Percentiles rank a stretch among this genome's conserved stretches.
phyloP scores from a whole-genome alignment of 2,888 invertebrate genomes.

The Agonum fuliginosum region DNA sequence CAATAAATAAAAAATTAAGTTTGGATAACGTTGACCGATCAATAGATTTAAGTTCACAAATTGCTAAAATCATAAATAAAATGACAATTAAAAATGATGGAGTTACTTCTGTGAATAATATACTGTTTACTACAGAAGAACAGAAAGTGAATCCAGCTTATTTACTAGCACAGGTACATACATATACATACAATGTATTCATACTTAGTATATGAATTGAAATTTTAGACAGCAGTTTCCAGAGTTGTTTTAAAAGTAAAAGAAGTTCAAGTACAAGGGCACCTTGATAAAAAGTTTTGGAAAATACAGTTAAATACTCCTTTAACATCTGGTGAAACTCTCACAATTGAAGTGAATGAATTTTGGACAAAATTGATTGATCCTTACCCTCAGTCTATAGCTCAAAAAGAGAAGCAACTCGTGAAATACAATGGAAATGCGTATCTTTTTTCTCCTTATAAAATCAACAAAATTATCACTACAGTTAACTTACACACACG shows the following conservation, averaged over 20 bases:
- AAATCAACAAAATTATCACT: constrained; percentile 87
- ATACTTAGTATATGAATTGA: constrained; percentile 6
- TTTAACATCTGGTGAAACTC: constrained; percentile 64
- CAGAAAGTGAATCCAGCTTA: constrained; percentile 34
- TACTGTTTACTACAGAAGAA: constrained; percentile 73
- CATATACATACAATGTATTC: too few species aligned
- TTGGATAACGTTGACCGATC: constrained; percentile 89
- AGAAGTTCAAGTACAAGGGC: constrained; percentile 41
- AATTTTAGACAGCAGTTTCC: constrained; percentile 41
- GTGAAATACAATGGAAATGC: constrained; percentile 91
- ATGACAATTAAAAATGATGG: constrained; percentile 90
- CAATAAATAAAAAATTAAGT: constrained; percentile 44
- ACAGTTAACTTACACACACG: constrained; percentile 85
- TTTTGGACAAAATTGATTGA: constrained; percentile 85
- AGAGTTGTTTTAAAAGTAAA: constrained; percentile 23
- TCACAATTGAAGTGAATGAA: constrained; percentile 79
- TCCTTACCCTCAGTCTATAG: constrained; percentile 92
- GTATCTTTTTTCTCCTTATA: constrained; percentile 90
- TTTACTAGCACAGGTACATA: constrained; percentile 49
- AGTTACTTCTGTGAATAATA: constrained; percentile 80
- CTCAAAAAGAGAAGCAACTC: constrained; percentile 95
- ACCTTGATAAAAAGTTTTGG: constrained; percentile 46
- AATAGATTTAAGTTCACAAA: constrained; percentile 91
- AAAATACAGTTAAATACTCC: constrained; percentile 27
- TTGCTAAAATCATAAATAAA: constrained; percentile 88